Percentiles rank a stretch among this genome's conserved stretches.
phyloP scores from a whole-genome alignment of 2,797 vertebrate species.

The Falco novaeseelandiae region DNA sequence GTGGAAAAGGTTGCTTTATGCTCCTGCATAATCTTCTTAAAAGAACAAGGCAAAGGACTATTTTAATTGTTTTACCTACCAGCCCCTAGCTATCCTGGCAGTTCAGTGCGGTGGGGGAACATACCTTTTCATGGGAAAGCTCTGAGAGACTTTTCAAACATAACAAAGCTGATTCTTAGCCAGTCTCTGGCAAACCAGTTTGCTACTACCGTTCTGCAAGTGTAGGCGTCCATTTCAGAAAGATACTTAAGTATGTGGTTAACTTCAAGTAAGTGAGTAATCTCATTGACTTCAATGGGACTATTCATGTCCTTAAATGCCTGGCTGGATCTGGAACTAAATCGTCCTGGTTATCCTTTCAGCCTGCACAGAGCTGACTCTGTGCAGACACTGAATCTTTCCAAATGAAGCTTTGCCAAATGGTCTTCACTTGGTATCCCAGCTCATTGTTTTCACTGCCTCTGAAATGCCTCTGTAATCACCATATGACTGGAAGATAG shows the following conservation, averaged over 20 bases:
- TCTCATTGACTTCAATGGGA: not conserved
- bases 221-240: not conserved
- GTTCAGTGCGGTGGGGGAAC: not conserved
- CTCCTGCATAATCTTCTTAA: not conserved
- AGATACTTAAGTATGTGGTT: not conserved
- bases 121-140: conserved; percentile 5
- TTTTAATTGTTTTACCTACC: conserved; percentile 20
- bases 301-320: conserved; percentile 36
- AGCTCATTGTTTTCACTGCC: not conserved
- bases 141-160: not conserved
- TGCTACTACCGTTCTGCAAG: not conserved
- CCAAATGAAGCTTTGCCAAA: not conserved
- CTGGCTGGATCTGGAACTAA: not conserved
- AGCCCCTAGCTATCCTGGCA: not conserved
- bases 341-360: conserved; percentile 6
- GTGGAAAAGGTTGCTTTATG: not conserved
- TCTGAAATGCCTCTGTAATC: not conserved
- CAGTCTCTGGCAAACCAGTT: not conserved
- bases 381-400: not conserved
- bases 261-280: conserved; percentile 24
- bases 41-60: not conserved
- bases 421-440: not conserved
- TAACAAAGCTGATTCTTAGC: not conserved
- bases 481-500: not conserved
- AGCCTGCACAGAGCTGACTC: not conserved